Evolutionary conservation across 2,888 invertebrate genomes (phyloP).

Genomic region (Calameuta filiformis): DNA sequence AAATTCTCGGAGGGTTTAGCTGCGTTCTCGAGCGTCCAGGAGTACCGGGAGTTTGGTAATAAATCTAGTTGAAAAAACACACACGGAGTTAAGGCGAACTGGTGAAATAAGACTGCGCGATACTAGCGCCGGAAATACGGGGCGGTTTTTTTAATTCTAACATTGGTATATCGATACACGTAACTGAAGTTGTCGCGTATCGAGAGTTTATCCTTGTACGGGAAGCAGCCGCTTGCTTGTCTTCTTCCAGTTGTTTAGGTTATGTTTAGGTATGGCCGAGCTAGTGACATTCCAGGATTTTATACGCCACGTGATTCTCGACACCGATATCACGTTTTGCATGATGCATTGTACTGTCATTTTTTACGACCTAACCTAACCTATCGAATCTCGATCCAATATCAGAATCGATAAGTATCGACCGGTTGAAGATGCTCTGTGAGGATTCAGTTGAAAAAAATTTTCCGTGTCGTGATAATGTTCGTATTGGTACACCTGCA

Average conservation of each 20-base stretch:
- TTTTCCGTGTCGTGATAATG: neutral
- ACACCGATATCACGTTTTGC: constrained; percentile 51
- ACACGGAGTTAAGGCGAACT: constrained; percentile 32
- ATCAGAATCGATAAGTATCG: neutral
- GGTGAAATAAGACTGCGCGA: neutral
- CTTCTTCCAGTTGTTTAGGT: neutral
- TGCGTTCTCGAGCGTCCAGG: constrained; percentile 28
- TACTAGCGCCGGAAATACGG: neutral
- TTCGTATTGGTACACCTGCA: neutral
- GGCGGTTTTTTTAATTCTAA: neutral
- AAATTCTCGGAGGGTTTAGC: neutral
- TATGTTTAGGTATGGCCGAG: neutral
- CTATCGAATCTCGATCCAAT: neutral
- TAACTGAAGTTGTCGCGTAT: neutral
- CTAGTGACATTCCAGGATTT: constrained; percentile 37
- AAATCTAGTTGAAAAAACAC: constrained; percentile 64
- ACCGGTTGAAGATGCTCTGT: neutral
- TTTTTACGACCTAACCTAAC: constrained; percentile 36
- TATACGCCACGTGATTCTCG: constrained; percentile 46
- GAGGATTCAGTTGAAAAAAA: neutral
- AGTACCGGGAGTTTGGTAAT: constrained; percentile 62
- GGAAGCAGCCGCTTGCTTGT: constrained; percentile 4
- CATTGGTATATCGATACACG: neutral
- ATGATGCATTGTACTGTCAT: constrained; percentile 45
- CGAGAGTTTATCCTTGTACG: neutral